Percentiles rank a stretch among this genome's conserved stretches.
phyloP scores from a whole-genome alignment of 2,888 invertebrate genomes.

The Suillia variegata region DNA sequence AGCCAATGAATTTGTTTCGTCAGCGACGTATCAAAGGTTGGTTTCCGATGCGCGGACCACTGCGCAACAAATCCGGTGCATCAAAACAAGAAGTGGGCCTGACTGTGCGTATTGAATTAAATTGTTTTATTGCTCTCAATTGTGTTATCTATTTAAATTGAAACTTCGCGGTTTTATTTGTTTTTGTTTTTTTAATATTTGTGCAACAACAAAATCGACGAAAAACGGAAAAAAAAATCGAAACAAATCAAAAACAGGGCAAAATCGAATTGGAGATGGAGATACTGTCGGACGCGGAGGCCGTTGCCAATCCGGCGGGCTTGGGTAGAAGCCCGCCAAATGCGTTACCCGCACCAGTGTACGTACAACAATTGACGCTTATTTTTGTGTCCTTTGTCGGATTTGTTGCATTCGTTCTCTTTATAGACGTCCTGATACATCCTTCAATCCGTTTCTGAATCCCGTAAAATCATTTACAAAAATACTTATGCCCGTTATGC shows the following conservation, averaged over 20 bases:
- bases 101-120: slow-evolving; percentile 11
- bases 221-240: not conserved
- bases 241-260: slow-evolving; percentile 69
- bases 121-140: not conserved
- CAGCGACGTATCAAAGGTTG: slow-evolving; percentile 67
- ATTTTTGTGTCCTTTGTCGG: not conserved
- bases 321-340: slow-evolving; percentile 69
- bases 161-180: no score
- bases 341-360: slow-evolving; percentile 70
- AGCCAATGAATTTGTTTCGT: slow-evolving; percentile 68
- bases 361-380: slow-evolving; percentile 44
- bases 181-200: no score
- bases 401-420: not conserved
- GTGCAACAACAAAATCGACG: slow-evolving; percentile 8
- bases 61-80: not conserved
- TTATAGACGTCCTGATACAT: slow-evolving; percentile 67
- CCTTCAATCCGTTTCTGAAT: slow-evolving; percentile 67
- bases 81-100: slow-evolving; percentile 16
- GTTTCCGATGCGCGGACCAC: slow-evolving; percentile 66
- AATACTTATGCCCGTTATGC: slow-evolving; percentile 41
- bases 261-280: slow-evolving; percentile 73
- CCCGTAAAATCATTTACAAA: slow-evolving; percentile 50
- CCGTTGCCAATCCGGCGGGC: slow-evolving; percentile 69
- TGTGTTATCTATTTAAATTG: not conserved
- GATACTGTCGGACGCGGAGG: slow-evolving; percentile 67